phyloP scores from a whole-genome alignment of 2,888 invertebrate species.

The Autographa gamma region DNA sequence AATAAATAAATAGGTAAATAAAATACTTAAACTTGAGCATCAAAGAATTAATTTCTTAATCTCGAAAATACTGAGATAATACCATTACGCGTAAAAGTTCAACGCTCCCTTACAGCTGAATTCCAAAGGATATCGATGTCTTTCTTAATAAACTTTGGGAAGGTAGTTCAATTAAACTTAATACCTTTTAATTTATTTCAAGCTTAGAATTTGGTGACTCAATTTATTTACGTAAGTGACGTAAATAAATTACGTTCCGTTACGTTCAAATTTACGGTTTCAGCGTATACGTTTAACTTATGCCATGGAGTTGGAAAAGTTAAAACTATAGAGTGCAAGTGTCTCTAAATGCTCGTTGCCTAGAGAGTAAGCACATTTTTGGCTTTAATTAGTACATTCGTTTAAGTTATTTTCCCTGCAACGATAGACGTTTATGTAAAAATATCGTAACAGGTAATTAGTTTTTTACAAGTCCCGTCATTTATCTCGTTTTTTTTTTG shows the following conservation, averaged over 20 bases:
- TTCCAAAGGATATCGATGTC: constrained; percentile 5
- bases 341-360: too few relatives aligned
- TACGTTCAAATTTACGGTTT: constrained; percentile 9
- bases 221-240: constrained; percentile 8
- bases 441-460: too few relatives aligned
- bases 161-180: constrained; percentile 10
- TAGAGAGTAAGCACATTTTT: too few relatives aligned
- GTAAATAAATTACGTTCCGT: constrained; percentile 10
- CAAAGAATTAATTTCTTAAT: background rate
- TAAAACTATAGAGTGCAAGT: too few relatives aligned
- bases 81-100: background rate
- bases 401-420: too few relatives aligned
- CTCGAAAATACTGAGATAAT: background rate
- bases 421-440: too few relatives aligned
- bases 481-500: too few relatives aligned
- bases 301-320: too few relatives aligned
- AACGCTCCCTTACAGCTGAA: background rate
- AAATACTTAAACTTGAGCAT: background rate
- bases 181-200: constrained; percentile 9
- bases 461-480: too few relatives aligned
- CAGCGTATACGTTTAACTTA: background rate
- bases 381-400: too few relatives aligned
- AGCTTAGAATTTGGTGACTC: constrained; percentile 4
- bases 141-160: constrained; percentile 5
- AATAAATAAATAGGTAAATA: too few relatives aligned